These are phyloP conservation scores for Galerucella calmariensis DNA, from an alignment of 2,888 invertebrate genomes.

Conservation along the genomic window DNA sequence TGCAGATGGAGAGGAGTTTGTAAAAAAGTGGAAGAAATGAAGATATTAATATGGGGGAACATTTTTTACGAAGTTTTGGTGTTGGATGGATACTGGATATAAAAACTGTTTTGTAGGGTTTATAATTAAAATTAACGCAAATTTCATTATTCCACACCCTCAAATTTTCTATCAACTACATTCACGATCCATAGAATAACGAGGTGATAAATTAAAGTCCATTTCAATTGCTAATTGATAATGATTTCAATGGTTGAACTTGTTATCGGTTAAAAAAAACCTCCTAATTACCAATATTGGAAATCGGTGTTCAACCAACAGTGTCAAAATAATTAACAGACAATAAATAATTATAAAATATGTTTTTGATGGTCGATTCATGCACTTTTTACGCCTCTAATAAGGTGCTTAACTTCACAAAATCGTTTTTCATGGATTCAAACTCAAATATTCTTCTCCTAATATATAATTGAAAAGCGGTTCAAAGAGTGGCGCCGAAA, in stretches of 20 bases:
- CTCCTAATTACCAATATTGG: not conserved
- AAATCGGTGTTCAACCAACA: slow-evolving; percentile 39
- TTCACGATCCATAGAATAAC: not conserved
- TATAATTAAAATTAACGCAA: too few relatives aligned
- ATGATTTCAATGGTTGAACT: not conserved
- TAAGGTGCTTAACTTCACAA: slow-evolving; percentile 56
- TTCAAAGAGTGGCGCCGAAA: slow-evolving; percentile 21
- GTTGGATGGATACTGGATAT: too few relatives aligned
- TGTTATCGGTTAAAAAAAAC: not conserved
- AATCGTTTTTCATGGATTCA: slow-evolving; percentile 55
- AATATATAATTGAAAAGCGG: slow-evolving; percentile 54
- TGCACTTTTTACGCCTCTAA: not conserved
- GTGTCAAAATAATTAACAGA: not conserved
- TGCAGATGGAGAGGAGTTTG: too few relatives aligned
- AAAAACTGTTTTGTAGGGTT: too few relatives aligned
- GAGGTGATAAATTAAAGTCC: not conserved
- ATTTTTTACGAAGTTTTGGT: too few relatives aligned
- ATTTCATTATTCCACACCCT: too few relatives aligned
- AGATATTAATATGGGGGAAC: too few relatives aligned
- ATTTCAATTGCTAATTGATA: slow-evolving; percentile 2
- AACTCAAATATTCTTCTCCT: slow-evolving; percentile 53
- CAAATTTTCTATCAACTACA: not conserved
- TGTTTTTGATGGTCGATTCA: not conserved
- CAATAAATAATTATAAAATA: too few relatives aligned
- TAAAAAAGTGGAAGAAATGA: too few relatives aligned